These are phyloP conservation scores for Polyommatus iphigenia DNA, from an alignment of 2,888 invertebrate species.

Conservation along the genomic window DNA sequence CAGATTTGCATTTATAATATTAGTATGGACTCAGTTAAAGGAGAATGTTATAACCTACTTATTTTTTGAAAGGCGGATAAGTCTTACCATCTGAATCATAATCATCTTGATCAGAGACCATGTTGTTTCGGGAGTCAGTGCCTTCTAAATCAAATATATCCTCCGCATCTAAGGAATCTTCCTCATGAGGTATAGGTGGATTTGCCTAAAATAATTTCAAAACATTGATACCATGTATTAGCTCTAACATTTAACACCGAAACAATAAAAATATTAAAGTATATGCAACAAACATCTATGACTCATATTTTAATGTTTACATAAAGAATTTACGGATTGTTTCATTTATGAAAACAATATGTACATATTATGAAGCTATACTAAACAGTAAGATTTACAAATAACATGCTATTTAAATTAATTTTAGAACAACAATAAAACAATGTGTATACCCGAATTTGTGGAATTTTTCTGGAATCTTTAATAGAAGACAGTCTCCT, in stretches of 20 bases:
- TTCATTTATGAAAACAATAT: neutral
- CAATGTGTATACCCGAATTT: constrained; percentile 56
- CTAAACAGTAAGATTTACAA: neutral
- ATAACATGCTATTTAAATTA: neutral
- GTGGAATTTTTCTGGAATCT: constrained; percentile 71
- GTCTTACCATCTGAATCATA: constrained; percentile 86
- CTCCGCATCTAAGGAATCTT: constrained; percentile 82
- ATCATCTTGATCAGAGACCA: constrained; percentile 82
- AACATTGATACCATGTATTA: neutral
- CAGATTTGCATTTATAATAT: no score
- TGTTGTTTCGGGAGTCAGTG: constrained; percentile 76
- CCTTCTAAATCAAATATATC: constrained; percentile 90
- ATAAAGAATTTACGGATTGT: neutral
- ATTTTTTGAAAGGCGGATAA: neutral
- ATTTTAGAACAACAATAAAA: neutral
- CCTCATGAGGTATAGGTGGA: constrained; percentile 63
- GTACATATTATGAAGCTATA: neutral
- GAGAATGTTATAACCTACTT: neutral
- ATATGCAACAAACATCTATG: neutral
- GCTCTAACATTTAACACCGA: neutral
- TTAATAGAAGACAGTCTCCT: constrained; percentile 75
- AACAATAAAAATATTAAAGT: neutral
- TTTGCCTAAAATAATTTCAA: constrained; percentile 51
- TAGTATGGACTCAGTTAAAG: no score
- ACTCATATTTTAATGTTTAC: neutral